Evolutionary conservation across 2,113 vertebrate genomes (phyloP), one percentile per base, ranked within the genome.

Genomic region (Cephalopterus ornatus): DNA sequence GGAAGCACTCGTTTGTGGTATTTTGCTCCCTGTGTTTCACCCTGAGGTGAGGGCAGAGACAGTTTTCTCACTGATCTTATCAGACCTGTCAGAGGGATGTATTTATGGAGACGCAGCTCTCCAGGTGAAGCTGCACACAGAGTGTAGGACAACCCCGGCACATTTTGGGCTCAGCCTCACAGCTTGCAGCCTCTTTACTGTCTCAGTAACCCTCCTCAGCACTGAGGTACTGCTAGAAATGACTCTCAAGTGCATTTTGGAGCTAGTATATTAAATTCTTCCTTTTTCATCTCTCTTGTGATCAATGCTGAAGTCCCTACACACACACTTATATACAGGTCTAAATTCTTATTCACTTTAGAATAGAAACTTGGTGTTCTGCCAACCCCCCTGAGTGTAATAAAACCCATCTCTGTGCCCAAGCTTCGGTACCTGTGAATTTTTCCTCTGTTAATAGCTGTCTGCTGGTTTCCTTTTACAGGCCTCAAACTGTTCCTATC

Each of bases 401-500:
- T 70, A 41, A 96, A 94, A 93, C 44, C 93, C 19, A 5, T 35
- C 56, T 12, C 83, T 56, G 72, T 22, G 41, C 71, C 88, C 72
- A 53, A 5, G 78, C 71, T 58, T 74, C 67, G 85, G 42, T 80
- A 66, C 91, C 68, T 75, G 72, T 94, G 96, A 92, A 96, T 96
- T 96, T 95, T 96, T 59, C 92, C 91, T 92, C 91, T 86, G 80
- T 77, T 96, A 95, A 93, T 81, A 33, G 66, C 93, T 65, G 61
- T 59, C 92, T 82, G 49, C 76, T 65, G 95, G 95, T 96, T 89
- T 96, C 96, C 84, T 92, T 91, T 96, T 95, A 96, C 95, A 67
- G 47, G 37, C 79, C 56, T 88, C 85, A 46, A 20, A 55, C 79
- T 32, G 37, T 46, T 58, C 59, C 49, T 95, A 96, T 96, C 95